Evolutionary conservation across 2,113 vertebrate species (phyloP).

Genomic region (Ancistrus triradiatus): DNA sequence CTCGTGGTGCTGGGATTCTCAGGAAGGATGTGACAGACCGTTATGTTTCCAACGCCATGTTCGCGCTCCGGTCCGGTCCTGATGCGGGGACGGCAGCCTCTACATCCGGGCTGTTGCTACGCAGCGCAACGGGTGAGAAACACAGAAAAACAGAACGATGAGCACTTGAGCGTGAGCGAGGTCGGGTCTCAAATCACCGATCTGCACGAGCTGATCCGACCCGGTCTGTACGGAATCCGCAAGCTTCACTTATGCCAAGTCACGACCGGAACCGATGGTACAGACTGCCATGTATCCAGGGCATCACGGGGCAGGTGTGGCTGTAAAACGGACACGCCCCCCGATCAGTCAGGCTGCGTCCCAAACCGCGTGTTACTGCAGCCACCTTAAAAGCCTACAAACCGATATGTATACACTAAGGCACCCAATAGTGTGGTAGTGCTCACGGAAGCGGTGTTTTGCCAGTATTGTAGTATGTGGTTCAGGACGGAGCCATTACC

Average conservation of each 20-base stretch:
- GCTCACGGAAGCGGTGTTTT: no score
- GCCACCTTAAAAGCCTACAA: no score
- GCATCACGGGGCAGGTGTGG: constrained; percentile 14
- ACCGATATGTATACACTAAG: no score
- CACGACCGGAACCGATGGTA: not conserved
- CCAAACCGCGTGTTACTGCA: not conserved
- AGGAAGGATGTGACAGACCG: not conserved
- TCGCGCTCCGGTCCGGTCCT: constrained; percentile 25
- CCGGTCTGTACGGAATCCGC: not conserved
- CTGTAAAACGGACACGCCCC: not conserved
- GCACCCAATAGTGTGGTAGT: no score
- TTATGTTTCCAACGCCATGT: not conserved
- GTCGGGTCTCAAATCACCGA: not conserved
- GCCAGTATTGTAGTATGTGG: no score
- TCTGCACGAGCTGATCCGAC: not conserved
- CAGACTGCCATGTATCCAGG: constrained; percentile 11
- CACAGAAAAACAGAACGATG: not conserved
- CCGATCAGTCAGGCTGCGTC: not conserved
- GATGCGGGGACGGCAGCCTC: constrained; percentile 27
- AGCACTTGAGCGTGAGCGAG: not conserved
- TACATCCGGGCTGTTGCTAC: constrained; percentile 52
- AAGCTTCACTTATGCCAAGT: not conserved
- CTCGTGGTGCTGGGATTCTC: not conserved
- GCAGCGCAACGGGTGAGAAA: constrained; percentile 31
- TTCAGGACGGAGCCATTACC: no score